These are phyloP conservation scores for Diplodus sargus DNA, from an alignment of 2,797 vertebrate species.

Conservation along the genomic window DNA sequence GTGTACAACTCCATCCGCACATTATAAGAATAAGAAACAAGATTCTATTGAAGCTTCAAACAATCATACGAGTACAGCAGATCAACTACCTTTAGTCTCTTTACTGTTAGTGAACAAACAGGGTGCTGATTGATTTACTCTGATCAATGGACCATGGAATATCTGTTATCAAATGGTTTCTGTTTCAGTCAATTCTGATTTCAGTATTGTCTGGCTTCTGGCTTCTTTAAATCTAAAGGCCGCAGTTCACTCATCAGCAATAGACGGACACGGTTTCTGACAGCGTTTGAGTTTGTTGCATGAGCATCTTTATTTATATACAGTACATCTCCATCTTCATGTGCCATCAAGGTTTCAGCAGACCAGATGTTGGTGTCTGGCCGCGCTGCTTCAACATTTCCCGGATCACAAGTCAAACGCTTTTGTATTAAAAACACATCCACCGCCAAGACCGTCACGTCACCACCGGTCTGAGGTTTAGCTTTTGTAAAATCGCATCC, in stretches of 20 bases:
- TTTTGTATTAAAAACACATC: not conserved
- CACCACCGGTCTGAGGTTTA: slow-evolving; percentile 10
- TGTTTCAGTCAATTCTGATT: too few species aligned
- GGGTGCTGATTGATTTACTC: not conserved
- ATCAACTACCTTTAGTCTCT: not conserved
- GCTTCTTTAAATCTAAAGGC: not conserved
- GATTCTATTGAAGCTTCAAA: slow-evolving; percentile 17
- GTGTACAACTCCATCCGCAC: too few species aligned
- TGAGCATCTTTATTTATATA: slow-evolving; percentile 45
- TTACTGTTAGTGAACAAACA: not conserved
- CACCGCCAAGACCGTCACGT: slow-evolving; percentile 14
- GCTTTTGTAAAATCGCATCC: slow-evolving; percentile 8
- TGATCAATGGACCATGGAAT: too few species aligned
- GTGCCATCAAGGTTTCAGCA: slow-evolving; percentile 30
- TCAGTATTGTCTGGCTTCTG: too few species aligned
- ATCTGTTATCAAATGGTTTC: too few species aligned
- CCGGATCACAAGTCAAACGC: slow-evolving; percentile 34
- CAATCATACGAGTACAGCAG: not conserved
- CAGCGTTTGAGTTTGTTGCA: slow-evolving; percentile 39
- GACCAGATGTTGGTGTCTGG: not conserved
- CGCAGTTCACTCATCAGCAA: not conserved
- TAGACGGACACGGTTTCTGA: slow-evolving; percentile 21
- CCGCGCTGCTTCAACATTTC: slow-evolving; percentile 9
- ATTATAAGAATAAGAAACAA: not conserved
- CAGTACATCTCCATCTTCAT: slow-evolving; percentile 35